phyloP scores from a whole-genome alignment of 2,113 vertebrate genomes.

The Osmerus eperlanus region DNA sequence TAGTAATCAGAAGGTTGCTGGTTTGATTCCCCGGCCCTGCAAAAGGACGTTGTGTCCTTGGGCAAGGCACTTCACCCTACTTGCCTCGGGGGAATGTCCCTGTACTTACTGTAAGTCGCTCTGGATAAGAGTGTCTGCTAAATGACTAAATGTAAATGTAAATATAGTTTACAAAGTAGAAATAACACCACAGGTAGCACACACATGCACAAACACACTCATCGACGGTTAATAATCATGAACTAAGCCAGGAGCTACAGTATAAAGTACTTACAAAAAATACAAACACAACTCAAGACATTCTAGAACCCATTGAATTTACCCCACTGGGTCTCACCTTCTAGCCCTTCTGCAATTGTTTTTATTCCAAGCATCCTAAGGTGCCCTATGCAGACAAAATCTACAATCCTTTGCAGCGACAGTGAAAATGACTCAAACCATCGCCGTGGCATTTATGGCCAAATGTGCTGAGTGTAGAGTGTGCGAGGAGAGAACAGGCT shows the following conservation, averaged over 20 bases:
- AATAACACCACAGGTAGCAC: too few species aligned
- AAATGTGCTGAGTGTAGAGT: constrained; percentile 75
- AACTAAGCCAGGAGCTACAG: not conserved
- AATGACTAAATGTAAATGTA: too few species aligned
- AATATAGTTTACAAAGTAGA: too few species aligned
- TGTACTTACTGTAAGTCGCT: too few species aligned
- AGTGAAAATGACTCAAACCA: constrained; percentile 73
- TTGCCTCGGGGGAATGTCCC: too few species aligned
- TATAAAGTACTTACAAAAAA: constrained; percentile 17
- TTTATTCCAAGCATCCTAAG: constrained; percentile 1
- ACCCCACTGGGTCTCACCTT: constrained; percentile 38
- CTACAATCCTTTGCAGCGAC: constrained; percentile 66
- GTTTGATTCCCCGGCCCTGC: too few species aligned
- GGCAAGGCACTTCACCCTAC: too few species aligned
- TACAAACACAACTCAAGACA: not conserved
- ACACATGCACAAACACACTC: not conserved
- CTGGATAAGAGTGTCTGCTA: too few species aligned
- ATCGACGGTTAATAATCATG: not conserved
- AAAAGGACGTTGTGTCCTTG: too few species aligned
- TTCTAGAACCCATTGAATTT: not conserved
- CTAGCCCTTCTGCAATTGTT: constrained; percentile 52
- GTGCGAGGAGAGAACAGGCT: constrained; percentile 63
- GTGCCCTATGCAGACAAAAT: constrained; percentile 62
- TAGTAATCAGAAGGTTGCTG: too few species aligned
- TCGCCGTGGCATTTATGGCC: constrained; percentile 76